Conservation (phyloP, 2,797 vertebrate genomes). For the Cyclopterus lumpus region DNA sequence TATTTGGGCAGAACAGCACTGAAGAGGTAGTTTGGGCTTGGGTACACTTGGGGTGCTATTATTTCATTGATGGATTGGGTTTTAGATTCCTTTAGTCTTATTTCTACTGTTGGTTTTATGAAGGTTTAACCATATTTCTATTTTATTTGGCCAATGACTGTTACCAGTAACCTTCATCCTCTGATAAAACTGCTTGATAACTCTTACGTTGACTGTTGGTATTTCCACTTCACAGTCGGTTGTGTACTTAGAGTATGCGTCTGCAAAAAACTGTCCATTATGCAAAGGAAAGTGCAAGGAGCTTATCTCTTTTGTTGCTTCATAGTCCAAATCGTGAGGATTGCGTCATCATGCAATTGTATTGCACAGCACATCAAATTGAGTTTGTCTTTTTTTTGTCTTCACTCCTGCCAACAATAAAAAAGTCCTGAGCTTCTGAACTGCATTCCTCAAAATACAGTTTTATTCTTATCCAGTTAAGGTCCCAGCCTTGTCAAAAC, state of each 20-base stretch:
- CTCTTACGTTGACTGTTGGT: background rate
- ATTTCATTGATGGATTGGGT: background rate
- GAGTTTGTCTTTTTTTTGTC: background rate
- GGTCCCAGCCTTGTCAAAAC: background rate
- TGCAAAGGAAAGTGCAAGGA: conserved; percentile 2
- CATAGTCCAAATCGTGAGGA: background rate
- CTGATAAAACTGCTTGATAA: background rate
- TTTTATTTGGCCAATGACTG: background rate
- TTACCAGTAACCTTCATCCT: background rate
- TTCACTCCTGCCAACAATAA: conserved; percentile 4
- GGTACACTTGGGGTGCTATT: background rate
- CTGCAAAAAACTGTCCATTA: background rate
- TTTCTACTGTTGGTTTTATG: background rate
- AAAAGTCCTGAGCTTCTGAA: background rate
- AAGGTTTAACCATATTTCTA: background rate
- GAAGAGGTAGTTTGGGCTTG: background rate
- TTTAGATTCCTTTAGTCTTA: background rate
- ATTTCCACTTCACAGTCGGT: conserved; percentile 1
- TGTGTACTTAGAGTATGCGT: background rate
- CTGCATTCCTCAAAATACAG: background rate
- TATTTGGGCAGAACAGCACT: background rate
- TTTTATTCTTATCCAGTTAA: background rate
- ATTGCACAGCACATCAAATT: background rate
- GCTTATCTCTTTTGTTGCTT: background rate
- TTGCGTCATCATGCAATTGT: background rate